Base-by-base conservation (phyloP, 2,888 invertebrate species). In the Ditula angustiorana region DNA sequence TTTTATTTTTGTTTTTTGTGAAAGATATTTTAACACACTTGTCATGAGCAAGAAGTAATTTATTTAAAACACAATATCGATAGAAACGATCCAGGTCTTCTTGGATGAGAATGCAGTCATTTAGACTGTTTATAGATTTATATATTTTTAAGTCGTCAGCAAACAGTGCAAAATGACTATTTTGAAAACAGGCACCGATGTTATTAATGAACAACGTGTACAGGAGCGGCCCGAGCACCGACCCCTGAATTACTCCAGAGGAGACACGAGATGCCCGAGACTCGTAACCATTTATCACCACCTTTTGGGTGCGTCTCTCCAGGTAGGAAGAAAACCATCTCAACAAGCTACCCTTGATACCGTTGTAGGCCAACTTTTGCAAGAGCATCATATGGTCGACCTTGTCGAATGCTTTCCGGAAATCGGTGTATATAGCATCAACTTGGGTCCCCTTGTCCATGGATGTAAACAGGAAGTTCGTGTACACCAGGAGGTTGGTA, bases 271-370 rank as follows among this genome's bases (percentile, higher is more conserved):
- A 21, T 1, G 10, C 5, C 1, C 44, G 7, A 4, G 66, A 66
- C 16, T 16, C 13, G 16, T 28, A 57, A 0, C 66, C 61, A 8
- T 61, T 61, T 0, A 57, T 13, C 3, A 64, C 68, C 0, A 67
- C 52, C 2, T 52, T 59, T 60, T 69, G 68, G 2, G 55, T 56
- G 16, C 64, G 37, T 16, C 55, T 59, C 2, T 55, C 13, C 2
- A 67, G 44, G 13, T 71, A 71, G 8, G 69, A 71, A 0, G 26
- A n/a, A 24, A 69, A 66, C 67, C 67, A 67, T 0, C 60, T 37
- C 2, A 66, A 35, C 3, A 67, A 24, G 16, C 59, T 55, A 1
- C 67, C 67, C 1, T 53, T 50, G 1, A 67, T 67, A 8, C 67
- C 65, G 26, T 67, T 67, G 19, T 24, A 62, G 0, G 61, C 23